Percentiles rank a stretch among this genome's conserved stretches.
phyloP scores from a whole-genome alignment of 1,140 invertebrate genomes.

The Scaptomyza montana region DNA sequence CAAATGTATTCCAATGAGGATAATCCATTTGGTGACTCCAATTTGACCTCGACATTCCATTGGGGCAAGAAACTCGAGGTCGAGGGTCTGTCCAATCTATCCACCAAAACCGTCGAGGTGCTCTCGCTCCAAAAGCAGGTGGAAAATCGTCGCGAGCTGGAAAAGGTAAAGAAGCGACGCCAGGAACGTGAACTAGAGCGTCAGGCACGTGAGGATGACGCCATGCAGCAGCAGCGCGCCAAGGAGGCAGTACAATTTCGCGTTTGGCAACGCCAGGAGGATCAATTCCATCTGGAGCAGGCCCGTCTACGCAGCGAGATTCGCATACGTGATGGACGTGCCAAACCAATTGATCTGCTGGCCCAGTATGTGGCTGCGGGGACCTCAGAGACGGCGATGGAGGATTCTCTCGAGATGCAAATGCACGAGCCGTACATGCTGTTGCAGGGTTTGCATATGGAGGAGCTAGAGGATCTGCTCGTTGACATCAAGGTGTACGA shows the following conservation, averaged over 20 bases:
- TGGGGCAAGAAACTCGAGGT: constrained; percentile 99
- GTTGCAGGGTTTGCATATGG: constrained; percentile 94
- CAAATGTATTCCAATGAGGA: constrained; percentile 98
- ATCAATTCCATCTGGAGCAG: constrained; percentile 96
- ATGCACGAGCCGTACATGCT: constrained; percentile 99
- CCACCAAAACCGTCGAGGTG: constrained; percentile 92
- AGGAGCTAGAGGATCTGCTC: constrained; percentile 98
- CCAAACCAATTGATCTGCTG: constrained; percentile 98
- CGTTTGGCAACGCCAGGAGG: constrained; percentile 97
- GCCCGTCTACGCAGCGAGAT: constrained; percentile 95
- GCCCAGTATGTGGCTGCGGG: constrained; percentile 95
- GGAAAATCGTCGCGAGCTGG: constrained; percentile 94
- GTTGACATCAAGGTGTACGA: constrained; percentile 98
- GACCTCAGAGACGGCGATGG: constrained; percentile 95
- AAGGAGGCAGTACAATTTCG: constrained; percentile 97
- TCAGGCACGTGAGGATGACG: constrained; percentile 95
- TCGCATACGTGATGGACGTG: constrained; percentile 96
- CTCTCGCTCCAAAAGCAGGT: constrained; percentile 94
- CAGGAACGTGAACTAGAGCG: constrained; percentile 95
- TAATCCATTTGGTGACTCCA: constrained; percentile 99
- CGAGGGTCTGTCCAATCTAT: constrained; percentile 92
- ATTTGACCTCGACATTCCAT: constrained; percentile 96
- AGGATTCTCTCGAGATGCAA: constrained; percentile 98
- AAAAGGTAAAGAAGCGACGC: constrained; percentile 96
- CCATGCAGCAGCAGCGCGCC: constrained; percentile 93